Percentiles rank a stretch among this genome's conserved stretches.
These are phyloP conservation scores for Drosophila dunni DNA, from an alignment of 1,140 invertebrate genomes.

Conservation along the genomic window DNA sequence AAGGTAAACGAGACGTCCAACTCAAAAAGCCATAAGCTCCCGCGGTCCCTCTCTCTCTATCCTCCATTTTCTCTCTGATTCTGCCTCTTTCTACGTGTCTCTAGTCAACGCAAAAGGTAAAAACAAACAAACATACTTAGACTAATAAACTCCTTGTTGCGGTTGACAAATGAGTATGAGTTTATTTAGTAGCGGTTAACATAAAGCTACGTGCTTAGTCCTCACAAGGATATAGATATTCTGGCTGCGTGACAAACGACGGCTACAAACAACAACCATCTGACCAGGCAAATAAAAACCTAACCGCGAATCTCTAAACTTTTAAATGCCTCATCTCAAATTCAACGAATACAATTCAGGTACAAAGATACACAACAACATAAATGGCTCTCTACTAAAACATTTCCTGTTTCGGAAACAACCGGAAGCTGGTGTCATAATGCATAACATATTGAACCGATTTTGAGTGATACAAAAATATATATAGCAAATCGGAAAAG, in stretches of 20 bases:
- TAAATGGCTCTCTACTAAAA: slow-evolving; percentile 9
- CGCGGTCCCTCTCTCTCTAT: neutral
- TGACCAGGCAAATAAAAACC: slow-evolving; percentile 6
- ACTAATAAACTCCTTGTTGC: slow-evolving; percentile 35
- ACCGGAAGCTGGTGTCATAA: slow-evolving; percentile 9
- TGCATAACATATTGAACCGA: slow-evolving; percentile 33
- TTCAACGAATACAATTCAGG: slow-evolving; percentile 10
- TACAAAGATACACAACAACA: neutral
- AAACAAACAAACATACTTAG: slow-evolving; percentile 31
- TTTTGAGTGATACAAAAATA: neutral
- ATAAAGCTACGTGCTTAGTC: slow-evolving; percentile 39
- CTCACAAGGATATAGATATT: slow-evolving; percentile 8
- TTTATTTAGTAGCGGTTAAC: slow-evolving; percentile 48
- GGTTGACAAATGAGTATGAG: slow-evolving; percentile 40
- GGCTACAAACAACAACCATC: neutral
- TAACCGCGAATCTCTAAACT: neutral
- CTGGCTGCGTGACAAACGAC: slow-evolving; percentile 25
- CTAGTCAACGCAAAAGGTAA: neutral
- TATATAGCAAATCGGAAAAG: neutral
- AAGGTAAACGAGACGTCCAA: slow-evolving; percentile 61
- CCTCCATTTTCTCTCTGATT: neutral
- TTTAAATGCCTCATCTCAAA: slow-evolving; percentile 12
- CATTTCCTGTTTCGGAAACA: slow-evolving; percentile 14
- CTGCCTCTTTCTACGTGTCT: neutral
- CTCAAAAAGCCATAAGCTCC: slow-evolving; percentile 46